phyloP scores from a whole-genome alignment of 2,888 invertebrate genomes.

The Mycogona germanica region DNA sequence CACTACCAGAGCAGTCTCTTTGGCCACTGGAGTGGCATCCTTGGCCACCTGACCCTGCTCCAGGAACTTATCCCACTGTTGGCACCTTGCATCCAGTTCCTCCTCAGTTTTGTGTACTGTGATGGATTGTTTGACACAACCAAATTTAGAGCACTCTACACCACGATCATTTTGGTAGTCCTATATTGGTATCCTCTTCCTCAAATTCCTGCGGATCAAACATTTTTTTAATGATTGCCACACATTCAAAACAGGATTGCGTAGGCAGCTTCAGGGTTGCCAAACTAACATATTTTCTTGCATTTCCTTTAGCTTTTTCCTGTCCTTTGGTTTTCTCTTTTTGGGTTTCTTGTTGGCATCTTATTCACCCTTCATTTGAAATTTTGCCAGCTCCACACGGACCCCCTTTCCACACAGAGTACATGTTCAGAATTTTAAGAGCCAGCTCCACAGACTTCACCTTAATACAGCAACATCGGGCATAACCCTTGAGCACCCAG shows the following conservation, averaged over 20 bases:
- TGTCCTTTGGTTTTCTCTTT: constrained; percentile 68
- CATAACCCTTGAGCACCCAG: constrained; percentile 95
- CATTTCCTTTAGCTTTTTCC: constrained; percentile 80
- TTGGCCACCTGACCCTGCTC: constrained; percentile 42
- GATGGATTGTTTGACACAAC: constrained; percentile 79
- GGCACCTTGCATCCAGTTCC: constrained; percentile 63
- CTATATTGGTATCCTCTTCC: constrained; percentile 67
- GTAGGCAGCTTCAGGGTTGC: constrained; percentile 85
- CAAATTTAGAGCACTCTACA: constrained; percentile 80
- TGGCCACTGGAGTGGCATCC: not conserved
- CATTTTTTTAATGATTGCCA: constrained; percentile 86
- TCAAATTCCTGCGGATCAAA: constrained; percentile 84
- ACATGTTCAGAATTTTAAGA: constrained; percentile 80
- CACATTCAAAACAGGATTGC: constrained; percentile 79
- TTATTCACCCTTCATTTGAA: constrained; percentile 83
- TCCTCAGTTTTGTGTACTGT: constrained; percentile 81
- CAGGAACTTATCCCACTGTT: constrained; percentile 77
- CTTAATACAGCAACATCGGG: constrained; percentile 89
- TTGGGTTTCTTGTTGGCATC: constrained; percentile 87
- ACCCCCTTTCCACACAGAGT: constrained; percentile 65
- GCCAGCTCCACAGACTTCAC: constrained; percentile 89
- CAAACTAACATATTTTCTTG: constrained; percentile 93
- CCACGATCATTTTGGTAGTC: constrained; percentile 84
- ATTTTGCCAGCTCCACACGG: constrained; percentile 81
- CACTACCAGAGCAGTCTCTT: no score